Percentiles rank a stretch among this genome's conserved stretches.
Conservation (phyloP, 2,888 invertebrate species). For the Agrotis exclamationis region DNA sequence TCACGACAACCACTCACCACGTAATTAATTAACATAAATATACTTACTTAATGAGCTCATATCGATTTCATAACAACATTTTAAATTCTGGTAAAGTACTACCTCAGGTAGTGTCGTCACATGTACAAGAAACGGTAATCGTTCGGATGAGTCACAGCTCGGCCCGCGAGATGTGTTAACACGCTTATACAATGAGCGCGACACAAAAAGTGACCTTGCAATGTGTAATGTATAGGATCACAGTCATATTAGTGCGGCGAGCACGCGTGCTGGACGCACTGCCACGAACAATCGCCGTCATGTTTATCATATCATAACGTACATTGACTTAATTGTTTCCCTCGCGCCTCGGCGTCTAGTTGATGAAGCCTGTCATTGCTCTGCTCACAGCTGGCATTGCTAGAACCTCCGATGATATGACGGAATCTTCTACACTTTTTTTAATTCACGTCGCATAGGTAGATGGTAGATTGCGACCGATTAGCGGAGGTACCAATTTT, state of each 20-base stretch:
- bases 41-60: constrained; percentile 15
- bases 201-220: constrained; percentile 51
- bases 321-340: not conserved
- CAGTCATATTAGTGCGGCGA: not conserved
- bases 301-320: not conserved
- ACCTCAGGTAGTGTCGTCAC: constrained; percentile 4
- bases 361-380: not conserved
- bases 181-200: constrained; percentile 28
- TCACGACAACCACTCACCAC: constrained; percentile 27
- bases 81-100: constrained; percentile 6
- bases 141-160: constrained; percentile 25
- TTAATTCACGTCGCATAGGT: not conserved
- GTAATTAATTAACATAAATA: constrained; percentile 42
- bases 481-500: too few relatives aligned
- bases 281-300: not conserved
- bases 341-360: not conserved
- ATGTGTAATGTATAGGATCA: constrained; percentile 29
- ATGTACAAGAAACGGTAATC: not conserved
- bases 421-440: not conserved
- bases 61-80: constrained; percentile 10
- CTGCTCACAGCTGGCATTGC: not conserved
- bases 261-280: constrained; percentile 4
- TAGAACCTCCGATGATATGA: too few relatives aligned
- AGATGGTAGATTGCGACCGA: too few relatives aligned
- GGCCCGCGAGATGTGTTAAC: constrained; percentile 27